A percentile compares a stretch with the other conserved stretches of the same genome.
These are phyloP conservation scores for Hyles vespertilio DNA, from an alignment of 1,140 invertebrate species.

Conservation along the genomic window DNA sequence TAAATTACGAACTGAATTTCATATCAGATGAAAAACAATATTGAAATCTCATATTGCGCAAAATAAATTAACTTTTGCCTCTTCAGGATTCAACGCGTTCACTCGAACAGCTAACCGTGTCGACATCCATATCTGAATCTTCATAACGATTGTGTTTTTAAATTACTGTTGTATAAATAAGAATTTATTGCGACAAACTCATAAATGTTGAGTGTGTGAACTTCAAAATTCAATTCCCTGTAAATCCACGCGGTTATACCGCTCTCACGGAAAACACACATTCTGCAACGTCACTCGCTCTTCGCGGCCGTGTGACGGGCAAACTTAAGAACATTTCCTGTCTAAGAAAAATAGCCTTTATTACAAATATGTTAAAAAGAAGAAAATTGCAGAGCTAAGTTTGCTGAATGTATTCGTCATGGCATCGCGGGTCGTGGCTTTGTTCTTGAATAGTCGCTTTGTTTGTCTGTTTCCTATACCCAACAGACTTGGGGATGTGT, in stretches of 20 bases:
- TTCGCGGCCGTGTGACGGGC: conserved; percentile 3
- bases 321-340: background rate
- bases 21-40: too few relatives aligned
- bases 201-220: conserved; percentile 11
- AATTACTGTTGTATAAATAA: background rate
- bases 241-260: conserved; percentile 20
- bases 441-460: conserved; percentile 38
- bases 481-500: conserved; percentile 20
- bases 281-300: conserved; percentile 16
- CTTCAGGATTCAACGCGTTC: background rate
- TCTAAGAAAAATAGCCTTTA: conserved; percentile 9
- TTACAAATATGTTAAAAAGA: background rate
- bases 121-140: background rate
- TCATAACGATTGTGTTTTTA: background rate
- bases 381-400: conserved; percentile 1
- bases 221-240: conserved; percentile 26
- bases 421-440: conserved; percentile 24
- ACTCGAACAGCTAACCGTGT: background rate
- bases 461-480: conserved; percentile 28
- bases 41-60: too few relatives aligned
- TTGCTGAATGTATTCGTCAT: conserved; percentile 24
- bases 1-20: too few relatives aligned
- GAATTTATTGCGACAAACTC: conserved; percentile 8
- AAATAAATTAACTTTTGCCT: background rate
- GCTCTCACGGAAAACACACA: conserved; percentile 22